Base-by-base conservation (phyloP, 2,888 invertebrate species). In the Hirtodrosophila alboralis region DNA sequence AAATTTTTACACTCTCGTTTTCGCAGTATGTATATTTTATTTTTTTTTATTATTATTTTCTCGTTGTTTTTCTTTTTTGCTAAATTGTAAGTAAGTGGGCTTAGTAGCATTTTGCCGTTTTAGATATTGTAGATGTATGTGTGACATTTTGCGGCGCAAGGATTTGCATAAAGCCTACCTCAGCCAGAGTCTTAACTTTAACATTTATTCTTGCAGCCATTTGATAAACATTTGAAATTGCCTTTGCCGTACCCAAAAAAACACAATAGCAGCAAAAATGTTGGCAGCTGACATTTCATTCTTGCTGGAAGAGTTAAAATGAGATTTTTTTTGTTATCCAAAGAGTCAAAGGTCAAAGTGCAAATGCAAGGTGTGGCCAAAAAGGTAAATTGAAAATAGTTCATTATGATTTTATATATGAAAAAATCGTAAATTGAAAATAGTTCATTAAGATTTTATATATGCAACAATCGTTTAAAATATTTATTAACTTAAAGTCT, bases 31-130 rank as follows among this genome's bases (percentile, higher is more conserved):
- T 48, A n/a, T n/a, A n/a, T n/a, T n/a, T n/a, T n/a, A n/a, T 6
- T 61, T 58, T 58, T 49, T 60, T 65, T 57, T 52, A 49, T 53
- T 69, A 60, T 67, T 64, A 56, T 75, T 73, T 52, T 57, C 48
- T 44, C 54, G 43, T 54, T 61, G 23, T 71, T 58, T 65, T 49
- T 62, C 30, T 45, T 57, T 33, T 44, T 62, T 61, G 76, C 69
- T 79, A 83, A 85, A 83, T 78, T 75, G 80, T 76, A 86, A 84
- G 83, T 84, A 86, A 86, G 86, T 85, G 78, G 80, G 83, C 78
- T 85, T 78, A 80, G 84, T 80, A 75, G 70, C 80, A 79, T 77
- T 85, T 84, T 51, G 76, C 76, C 75, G 63, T 84, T 84, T n/a
- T 78, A 76, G 79, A 53, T 59, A 14, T 38, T 28, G 18, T 44